Conservation (phyloP, 2,888 invertebrate genomes). For the Andrena haemorrhoa region DNA sequence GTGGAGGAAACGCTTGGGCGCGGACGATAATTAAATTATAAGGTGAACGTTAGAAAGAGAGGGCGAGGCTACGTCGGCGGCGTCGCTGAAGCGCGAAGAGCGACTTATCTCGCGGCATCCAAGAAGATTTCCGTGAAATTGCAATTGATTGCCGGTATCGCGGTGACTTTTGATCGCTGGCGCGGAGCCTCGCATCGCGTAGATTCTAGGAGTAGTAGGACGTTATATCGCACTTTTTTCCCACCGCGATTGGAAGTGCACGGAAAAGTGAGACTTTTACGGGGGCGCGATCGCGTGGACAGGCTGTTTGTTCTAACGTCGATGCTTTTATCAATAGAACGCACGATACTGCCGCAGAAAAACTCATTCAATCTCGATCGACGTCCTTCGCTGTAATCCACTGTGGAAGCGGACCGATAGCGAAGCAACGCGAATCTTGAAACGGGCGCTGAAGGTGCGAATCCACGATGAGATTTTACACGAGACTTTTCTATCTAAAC, state of each 20-base stretch:
- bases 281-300: not conserved
- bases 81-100: not conserved
- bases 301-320: constrained; percentile 49
- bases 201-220: constrained; percentile 42
- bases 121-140: constrained; percentile 48
- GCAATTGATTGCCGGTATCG: constrained; percentile 43
- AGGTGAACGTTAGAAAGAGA: constrained; percentile 12
- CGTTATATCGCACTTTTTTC: constrained; percentile 56
- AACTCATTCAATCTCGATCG: constrained; percentile 66
- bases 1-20: constrained; percentile 9
- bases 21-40: constrained; percentile 35
- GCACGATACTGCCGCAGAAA: constrained; percentile 48
- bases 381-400: constrained; percentile 64
- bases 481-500: too few species aligned
- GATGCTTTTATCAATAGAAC: constrained; percentile 41
- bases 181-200: not conserved
- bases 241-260: constrained; percentile 19
- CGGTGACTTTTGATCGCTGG: constrained; percentile 6
- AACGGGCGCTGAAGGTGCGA: not conserved
- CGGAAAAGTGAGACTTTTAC: constrained; percentile 46
- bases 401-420: constrained; percentile 2
- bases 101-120: constrained; percentile 33
- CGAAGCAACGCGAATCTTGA: not conserved
- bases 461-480: not conserved
- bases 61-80: not conserved